Evolutionary conservation across 2,888 invertebrate genomes (phyloP).

Genomic region (Eubasilissa splendida): DNA sequence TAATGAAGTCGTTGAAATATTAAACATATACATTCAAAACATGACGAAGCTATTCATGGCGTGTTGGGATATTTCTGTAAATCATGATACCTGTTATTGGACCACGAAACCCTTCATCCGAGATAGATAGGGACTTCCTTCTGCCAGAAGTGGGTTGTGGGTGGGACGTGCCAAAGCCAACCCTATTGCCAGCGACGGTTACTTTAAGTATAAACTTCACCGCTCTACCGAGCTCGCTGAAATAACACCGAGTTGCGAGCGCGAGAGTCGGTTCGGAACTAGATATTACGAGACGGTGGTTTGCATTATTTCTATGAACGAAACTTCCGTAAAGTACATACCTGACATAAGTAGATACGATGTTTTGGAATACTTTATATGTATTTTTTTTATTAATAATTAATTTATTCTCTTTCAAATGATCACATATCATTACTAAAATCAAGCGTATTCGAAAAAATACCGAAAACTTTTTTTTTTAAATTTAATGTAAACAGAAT

Average conservation of each 20-base stretch:
- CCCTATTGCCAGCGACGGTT: constrained; percentile 16
- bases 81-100: background rate
- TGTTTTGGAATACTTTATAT: too few species aligned
- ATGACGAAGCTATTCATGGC: background rate
- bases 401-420: too few species aligned
- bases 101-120: background rate
- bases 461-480: too few species aligned
- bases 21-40: background rate
- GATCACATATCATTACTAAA: too few species aligned
- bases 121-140: constrained; percentile 1
- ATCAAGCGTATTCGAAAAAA: too few species aligned
- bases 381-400: too few species aligned
- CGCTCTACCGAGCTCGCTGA: constrained; percentile 30
- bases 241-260: constrained; percentile 6
- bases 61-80: background rate
- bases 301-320: constrained; percentile 23
- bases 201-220: constrained; percentile 26
- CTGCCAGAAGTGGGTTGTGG: background rate
- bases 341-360: too few species aligned
- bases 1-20: background rate
- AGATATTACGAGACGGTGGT: background rate
- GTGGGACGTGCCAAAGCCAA: background rate
- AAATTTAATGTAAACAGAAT: too few species aligned
- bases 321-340: too few species aligned
- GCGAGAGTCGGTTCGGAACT: background rate